phyloP scores from a whole-genome alignment of 2,888 invertebrate species.

The Cantharis nigra region DNA sequence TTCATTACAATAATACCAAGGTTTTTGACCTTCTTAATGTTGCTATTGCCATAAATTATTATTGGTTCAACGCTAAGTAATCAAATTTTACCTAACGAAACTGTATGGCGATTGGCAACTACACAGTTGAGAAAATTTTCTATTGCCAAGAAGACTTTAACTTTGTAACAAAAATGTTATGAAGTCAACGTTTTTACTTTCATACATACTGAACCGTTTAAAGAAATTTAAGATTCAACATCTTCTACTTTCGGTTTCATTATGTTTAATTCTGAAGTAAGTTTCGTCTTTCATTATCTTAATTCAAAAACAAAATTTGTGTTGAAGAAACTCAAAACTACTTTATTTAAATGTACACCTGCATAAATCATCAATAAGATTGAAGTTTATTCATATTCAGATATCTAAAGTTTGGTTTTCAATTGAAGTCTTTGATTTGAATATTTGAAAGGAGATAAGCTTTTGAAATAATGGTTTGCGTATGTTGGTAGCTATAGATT shows the following conservation, averaged over 20 bases:
- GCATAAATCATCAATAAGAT: constrained; percentile 34
- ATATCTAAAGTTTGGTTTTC: constrained; percentile 32
- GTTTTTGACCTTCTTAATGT: background rate
- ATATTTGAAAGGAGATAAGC: constrained; percentile 34
- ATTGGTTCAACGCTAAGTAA: background rate
- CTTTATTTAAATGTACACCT: constrained; percentile 29
- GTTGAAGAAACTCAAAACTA: constrained; percentile 14
- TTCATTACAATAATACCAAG: background rate
- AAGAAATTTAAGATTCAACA: constrained; percentile 10
- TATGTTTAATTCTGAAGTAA: constrained; percentile 16
- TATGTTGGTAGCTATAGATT: constrained; percentile 34
- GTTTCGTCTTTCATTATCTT: constrained; percentile 1
- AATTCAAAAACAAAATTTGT: background rate
- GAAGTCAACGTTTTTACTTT: background rate
- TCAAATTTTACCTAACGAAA: no score
- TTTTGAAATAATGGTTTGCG: constrained; percentile 33
- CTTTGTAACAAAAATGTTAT: background rate
- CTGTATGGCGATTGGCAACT: no score
- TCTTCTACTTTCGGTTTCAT: constrained; percentile 19
- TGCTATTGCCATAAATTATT: background rate
- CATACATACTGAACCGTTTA: background rate
- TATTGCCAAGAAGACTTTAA: background rate
- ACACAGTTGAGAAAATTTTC: background rate
- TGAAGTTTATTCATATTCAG: constrained; percentile 35
- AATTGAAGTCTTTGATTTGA: constrained; percentile 34